Evolutionary conservation across 2,797 vertebrate genomes (phyloP), one percentile per base, ranked within the genome.

Genomic region (Apogon talboti): DNA sequence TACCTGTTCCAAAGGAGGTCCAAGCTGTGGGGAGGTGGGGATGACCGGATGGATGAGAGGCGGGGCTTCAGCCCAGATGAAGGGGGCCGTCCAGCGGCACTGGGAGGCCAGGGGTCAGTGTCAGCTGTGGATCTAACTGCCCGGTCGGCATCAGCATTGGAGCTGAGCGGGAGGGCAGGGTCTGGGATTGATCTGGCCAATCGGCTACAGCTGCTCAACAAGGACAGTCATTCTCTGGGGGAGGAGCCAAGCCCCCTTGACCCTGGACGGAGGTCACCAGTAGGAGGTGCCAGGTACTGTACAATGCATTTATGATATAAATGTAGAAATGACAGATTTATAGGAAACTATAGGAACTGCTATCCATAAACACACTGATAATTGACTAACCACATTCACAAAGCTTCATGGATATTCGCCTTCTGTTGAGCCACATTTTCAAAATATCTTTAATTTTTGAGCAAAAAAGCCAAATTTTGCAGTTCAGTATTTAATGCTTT

Each of bases 1-100:
- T 98, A 99, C 92, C 95, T 99, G 92, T 98, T 99, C 92, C 98
- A 99, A 95, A 96, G 97, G 94, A 94, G 97, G 91, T 98, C 97
- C 86, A 99, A 98, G 94, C 94, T 98, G 85, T 99, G 98, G 98
- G 97, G 98, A 44, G 97, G 97, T 60, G 97, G 97, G 82, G 97
- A 98, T 73, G 95, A 94, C 81, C 95, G 14, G 55, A 91, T 87
- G 0, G 83, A 89, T 0, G 89, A 91, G 7, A 67, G 87, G 2
- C 79, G 87, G 4, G 84, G 82, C 11, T 8, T 83, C 19, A 74
- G 81, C 40, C 81, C 86, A 1, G 79, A 87, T 4, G 96, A 97
- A 21, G 92, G 88, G 2, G 94, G 95, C 81, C 96, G 97, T 59
- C 96, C 96, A 19, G 95, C 94, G 64, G 96, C 97, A 50, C 95